Evolutionary conservation across 2,797 vertebrate species (phyloP), one percentile per base, ranked within the genome.

Genomic region (Tiaroga cobitis): DNA sequence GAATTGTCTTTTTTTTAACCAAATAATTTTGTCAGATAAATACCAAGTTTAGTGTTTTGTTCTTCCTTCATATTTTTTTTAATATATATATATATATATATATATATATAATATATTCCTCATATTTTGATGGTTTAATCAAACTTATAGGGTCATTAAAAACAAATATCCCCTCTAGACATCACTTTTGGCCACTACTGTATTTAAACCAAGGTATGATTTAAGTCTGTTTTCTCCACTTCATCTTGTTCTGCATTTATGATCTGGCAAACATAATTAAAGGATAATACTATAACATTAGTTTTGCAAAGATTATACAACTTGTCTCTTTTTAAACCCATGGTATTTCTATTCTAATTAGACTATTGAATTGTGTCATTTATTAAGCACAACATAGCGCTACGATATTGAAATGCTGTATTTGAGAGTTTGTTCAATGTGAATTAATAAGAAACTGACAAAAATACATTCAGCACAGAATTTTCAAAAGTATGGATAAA

Each of bases 401-500:
- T 49, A 6, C 15, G n/a, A 78, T 43, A 39, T 15, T 19, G 16
- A 51, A 56, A 76, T 83, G 61, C n/a, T 83, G 46, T 76, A 77
- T 76, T 68, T 83, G 32, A 49, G 29, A 15, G 46, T 76, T 54
- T 83, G 63, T 78, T 77, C 74, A 54, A 21, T 54, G 18, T 69
- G 26, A 77, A 24, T 41, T 77, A 18, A 68, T 77, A 39, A 65
- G 41, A 16, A 76, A 79, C 77, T 65, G 59, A 43, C 46, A 77
- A 75, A 83, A 51, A 77, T 34, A 67, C 24, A 61, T 72, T 61
- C 8, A 49, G 29, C 3, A 54, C 63, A 77, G 43, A 68, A 29
- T 9, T 69, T 9, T 41, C 1, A 21, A 68, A 83, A 56, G 18
- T 21, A 41, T 43, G 24, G 18, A 69, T 49, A 83, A 68, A 51